Evolutionary conservation across 2,113 vertebrate species (phyloP).

Genomic region (Melanotaenia duboulayi): DNA sequence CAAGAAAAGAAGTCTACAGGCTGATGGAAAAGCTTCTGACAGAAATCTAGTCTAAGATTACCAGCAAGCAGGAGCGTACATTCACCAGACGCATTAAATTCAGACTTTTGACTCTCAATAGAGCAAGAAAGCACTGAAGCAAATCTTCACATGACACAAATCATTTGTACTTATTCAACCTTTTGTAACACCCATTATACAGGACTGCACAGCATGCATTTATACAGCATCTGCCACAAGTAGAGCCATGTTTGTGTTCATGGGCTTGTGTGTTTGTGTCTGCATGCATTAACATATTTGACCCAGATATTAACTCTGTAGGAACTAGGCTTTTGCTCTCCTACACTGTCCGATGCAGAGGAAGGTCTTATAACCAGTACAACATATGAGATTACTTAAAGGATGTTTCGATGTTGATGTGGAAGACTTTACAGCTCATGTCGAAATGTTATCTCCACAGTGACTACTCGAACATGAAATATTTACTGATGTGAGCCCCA

Average conservation of each 20-base stretch:
- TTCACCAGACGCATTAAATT: conserved; percentile 19
- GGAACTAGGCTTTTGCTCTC: conserved; percentile 40
- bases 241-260: background rate
- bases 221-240: background rate
- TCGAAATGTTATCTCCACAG: conserved; percentile 30
- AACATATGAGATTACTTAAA: conserved; percentile 56
- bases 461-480: conserved; percentile 1
- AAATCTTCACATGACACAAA: conserved; percentile 67
- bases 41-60: conserved; percentile 23
- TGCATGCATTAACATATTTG: conserved; percentile 50
- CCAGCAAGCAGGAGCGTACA: conserved; percentile 11
- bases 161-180: conserved; percentile 46
- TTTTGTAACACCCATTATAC: conserved; percentile 26
- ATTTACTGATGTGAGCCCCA: conserved; percentile 4
- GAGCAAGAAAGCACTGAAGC: conserved; percentile 46
- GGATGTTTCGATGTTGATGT: conserved; percentile 31
- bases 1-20: background rate
- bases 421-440: conserved; percentile 6
- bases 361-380: conserved; percentile 41
- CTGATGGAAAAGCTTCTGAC: conserved; percentile 16
- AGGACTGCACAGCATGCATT: conserved; percentile 24
- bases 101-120: conserved; percentile 37
- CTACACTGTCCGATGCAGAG: conserved; percentile 44
- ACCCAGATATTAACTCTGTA: conserved; percentile 63
- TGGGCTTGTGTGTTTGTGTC: background rate